These are phyloP conservation scores for Eufriesea mexicana DNA, from an alignment of 1,140 invertebrate species.

Conservation along the genomic window DNA sequence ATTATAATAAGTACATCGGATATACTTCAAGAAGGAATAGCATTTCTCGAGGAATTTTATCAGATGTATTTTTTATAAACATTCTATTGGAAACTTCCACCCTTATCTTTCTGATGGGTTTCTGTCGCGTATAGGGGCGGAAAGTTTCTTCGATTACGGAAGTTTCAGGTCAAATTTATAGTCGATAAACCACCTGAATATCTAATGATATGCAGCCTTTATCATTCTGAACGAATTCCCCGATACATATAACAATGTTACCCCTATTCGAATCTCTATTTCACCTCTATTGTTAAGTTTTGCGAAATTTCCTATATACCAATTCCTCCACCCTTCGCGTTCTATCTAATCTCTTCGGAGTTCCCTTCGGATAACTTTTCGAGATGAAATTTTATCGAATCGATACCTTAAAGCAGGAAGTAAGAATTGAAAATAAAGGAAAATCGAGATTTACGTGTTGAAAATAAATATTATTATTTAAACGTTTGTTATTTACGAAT, in stretches of 20 bases:
- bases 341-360: neutral
- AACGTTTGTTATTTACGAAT: too few relatives aligned
- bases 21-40: neutral
- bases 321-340: too few relatives aligned
- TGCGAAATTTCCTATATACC: neutral
- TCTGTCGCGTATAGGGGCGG: neutral
- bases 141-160: neutral
- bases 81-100: neutral
- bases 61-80: neutral
- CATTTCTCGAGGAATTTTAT: neutral
- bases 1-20: neutral
- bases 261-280: neutral
- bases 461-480: too few relatives aligned
- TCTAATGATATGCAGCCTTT: neutral
- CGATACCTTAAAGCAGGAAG: too few relatives aligned
- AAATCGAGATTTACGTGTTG: too few relatives aligned
- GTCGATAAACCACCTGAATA: neutral
- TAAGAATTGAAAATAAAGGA: too few relatives aligned
- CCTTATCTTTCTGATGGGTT: conserved; percentile 1
- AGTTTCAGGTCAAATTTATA: conserved; percentile 13
- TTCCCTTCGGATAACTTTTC: too few relatives aligned
- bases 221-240: neutral
- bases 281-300: neutral
- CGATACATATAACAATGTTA: neutral
- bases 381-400: too few relatives aligned